Base-by-base conservation (phyloP, 2,113 vertebrate genomes). In the Pluvialis apricaria region DNA sequence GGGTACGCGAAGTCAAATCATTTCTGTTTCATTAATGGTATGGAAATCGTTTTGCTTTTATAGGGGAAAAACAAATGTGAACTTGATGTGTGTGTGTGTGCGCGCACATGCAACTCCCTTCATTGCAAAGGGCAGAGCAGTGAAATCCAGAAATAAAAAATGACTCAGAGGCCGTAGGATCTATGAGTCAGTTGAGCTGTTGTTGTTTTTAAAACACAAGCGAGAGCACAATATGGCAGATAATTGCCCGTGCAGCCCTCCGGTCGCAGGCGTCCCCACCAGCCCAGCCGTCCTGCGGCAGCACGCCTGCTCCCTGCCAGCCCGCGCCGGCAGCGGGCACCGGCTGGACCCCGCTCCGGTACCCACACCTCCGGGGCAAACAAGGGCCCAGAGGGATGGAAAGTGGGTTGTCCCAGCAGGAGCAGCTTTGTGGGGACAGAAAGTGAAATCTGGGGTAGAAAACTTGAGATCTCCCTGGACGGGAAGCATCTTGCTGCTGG, bases 131-230 rank as follows among this genome's bases (percentile, higher is more conserved):
- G 97, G 97, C 96, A 96, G 92, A 97, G 92, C 86, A 87, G 72
- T 62, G 81, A 91, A 95, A 97, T 87, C 95, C 96, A 97, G 97
- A 97, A 97, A 97, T 97, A 97, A 96, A 92, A 94, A 94, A 77
- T 97, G 97, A 97, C 95, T 97, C 97, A 97, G 89, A 96, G 94
- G 95, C 97, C 60, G 91, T 95, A 95, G 84, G 97, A 91, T 94
- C 93, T 91, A 95, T 97, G 97, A 97, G 89, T 97, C 97, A 97
- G 94, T 97, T 62, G 52, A 80, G 95, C 87, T 96, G 96, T 93
- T 96, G 92, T 96, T 97, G 95, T 97, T 96, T 96, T 91, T 94
- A 94, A 92, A 92, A 94, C 80, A 69, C 45, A 49, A 86, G 73
- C 0, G 2, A 95, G 81, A 89, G 89, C 82, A 90, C 84, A 91